A percentile compares a stretch with the other conserved stretches of the same genome.
Evolutionary conservation across 1,140 invertebrate genomes (phyloP).

Genomic region (Drosophila suzukii): DNA sequence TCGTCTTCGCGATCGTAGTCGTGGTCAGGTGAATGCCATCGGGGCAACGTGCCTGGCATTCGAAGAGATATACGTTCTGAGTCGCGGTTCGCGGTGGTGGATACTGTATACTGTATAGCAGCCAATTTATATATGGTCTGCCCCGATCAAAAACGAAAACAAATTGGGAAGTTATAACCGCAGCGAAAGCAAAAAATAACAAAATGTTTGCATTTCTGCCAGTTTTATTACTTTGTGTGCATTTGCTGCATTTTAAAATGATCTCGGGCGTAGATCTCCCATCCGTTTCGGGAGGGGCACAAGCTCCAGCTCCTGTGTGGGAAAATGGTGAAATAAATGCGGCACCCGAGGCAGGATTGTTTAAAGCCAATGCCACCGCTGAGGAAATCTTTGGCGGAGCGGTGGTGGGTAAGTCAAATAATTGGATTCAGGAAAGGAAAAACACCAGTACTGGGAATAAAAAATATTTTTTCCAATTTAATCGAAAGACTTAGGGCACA

Average conservation of each 20-base stretch:
- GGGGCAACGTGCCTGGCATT: conserved; percentile 75
- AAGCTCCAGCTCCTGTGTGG: conserved; percentile 17
- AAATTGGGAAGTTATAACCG: conserved; percentile 60
- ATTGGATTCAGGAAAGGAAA: no score
- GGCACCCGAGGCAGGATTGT: conserved; percentile 29
- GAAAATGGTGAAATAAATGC: conserved; percentile 17
- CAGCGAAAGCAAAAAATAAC: conserved; percentile 37
- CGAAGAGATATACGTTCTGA: conserved; percentile 34
- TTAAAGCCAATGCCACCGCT: conserved; percentile 42
- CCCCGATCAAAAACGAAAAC: conserved; percentile 64
- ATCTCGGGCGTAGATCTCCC: conserved; percentile 56
- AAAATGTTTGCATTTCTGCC: conserved; percentile 75
- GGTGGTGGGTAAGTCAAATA: conserved; percentile 21
- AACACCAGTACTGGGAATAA: no score
- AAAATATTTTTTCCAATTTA: not conserved
- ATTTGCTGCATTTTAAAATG: conserved; percentile 80
- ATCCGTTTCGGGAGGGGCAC: conserved; percentile 18
- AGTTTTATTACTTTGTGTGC: conserved; percentile 80
- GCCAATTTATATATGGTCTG: conserved; percentile 71
- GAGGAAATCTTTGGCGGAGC: not conserved
- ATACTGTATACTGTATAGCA: conserved; percentile 49
- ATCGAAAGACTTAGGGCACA: conserved; percentile 52
- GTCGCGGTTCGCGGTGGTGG: conserved; percentile 55
- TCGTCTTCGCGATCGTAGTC: conserved; percentile 31
- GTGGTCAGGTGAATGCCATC: conserved; percentile 77